phyloP scores from a whole-genome alignment of 35 echinoderm and acorn worm genomes.

The Chiridota heheva region DNA sequence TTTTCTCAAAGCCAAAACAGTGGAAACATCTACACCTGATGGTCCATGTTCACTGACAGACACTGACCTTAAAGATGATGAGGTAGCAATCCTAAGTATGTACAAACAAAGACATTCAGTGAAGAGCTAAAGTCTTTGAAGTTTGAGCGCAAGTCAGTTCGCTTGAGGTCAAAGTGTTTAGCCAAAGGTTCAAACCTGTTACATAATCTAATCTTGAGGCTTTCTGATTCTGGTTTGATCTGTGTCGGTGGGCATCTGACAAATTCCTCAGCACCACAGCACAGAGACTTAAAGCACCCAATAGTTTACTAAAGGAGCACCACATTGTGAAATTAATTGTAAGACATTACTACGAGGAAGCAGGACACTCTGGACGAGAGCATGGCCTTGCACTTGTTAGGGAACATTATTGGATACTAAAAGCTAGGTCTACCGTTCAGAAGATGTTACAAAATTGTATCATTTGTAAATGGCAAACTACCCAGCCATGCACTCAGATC shows the following conservation, averaged over 20 bases:
- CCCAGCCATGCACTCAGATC: not conserved
- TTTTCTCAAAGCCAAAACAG: not conserved
- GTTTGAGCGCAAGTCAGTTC: not conserved
- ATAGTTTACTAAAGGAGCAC: constrained; percentile 57
- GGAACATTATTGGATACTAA: constrained; percentile 48
- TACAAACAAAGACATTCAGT: not conserved
- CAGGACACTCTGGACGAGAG: constrained; percentile 47
- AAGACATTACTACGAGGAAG: constrained; percentile 26
- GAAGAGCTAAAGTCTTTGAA: not conserved
- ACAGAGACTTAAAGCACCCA: constrained; percentile 1
- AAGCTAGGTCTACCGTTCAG: constrained; percentile 2
- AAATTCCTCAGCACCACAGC: constrained; percentile 15
- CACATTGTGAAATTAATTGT: constrained; percentile 35
- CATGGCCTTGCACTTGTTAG: constrained; percentile 44
- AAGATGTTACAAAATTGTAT: constrained; percentile 17
- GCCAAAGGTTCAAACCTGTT: not conserved
- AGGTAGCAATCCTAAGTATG: not conserved
- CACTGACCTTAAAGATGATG: not conserved
- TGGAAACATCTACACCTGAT: not conserved
- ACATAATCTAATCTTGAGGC: not conserved
- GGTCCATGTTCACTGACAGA: not conserved
- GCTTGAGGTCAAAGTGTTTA: not conserved
- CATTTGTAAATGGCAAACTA: not conserved
- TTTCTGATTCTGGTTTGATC: constrained; percentile 16
- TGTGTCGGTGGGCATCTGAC: constrained; percentile 52